Conservation (phyloP, 1,140 invertebrate genomes). For the Zophobas atratus region DNA sequence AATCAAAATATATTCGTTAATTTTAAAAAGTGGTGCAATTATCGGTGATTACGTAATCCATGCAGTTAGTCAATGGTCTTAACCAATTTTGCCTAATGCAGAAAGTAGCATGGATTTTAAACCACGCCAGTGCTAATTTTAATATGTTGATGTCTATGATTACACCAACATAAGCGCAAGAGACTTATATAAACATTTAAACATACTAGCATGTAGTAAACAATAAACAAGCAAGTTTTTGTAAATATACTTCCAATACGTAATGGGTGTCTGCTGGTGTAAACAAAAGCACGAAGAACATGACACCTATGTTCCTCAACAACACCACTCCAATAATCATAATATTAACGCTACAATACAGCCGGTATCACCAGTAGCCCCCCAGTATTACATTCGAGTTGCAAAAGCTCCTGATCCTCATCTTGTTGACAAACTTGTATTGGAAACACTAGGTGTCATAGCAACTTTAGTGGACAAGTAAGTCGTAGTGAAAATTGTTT, state of each 20-base stretch:
- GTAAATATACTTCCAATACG: conserved; percentile 52
- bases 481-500: conserved; percentile 25
- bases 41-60: conserved; percentile 27
- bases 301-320: conserved; percentile 65
- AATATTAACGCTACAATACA: conserved; percentile 63
- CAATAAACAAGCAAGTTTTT: conserved; percentile 31
- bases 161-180: conserved; percentile 58
- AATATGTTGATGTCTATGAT: conserved; percentile 59
- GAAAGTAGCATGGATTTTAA: conserved; percentile 23
- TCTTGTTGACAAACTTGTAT: conserved; percentile 80
- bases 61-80: conserved; percentile 44
- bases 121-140: conserved; percentile 46
- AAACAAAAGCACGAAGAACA: conserved; percentile 71
- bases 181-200: conserved; percentile 28
- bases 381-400: conserved; percentile 60
- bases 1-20: conserved; percentile 6
- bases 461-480: conserved; percentile 89
- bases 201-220: conserved; percentile 49
- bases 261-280: conserved; percentile 77
- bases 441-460: conserved; percentile 86
- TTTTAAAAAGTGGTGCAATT: conserved; percentile 28
- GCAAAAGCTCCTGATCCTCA: conserved; percentile 67
- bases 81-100: conserved; percentile 50
- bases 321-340: conserved; percentile 61
- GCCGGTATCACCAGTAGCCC: conserved; percentile 59